These are phyloP conservation scores for Diprion similis DNA, from an alignment of 1,140 invertebrate genomes.

Conservation along the genomic window DNA sequence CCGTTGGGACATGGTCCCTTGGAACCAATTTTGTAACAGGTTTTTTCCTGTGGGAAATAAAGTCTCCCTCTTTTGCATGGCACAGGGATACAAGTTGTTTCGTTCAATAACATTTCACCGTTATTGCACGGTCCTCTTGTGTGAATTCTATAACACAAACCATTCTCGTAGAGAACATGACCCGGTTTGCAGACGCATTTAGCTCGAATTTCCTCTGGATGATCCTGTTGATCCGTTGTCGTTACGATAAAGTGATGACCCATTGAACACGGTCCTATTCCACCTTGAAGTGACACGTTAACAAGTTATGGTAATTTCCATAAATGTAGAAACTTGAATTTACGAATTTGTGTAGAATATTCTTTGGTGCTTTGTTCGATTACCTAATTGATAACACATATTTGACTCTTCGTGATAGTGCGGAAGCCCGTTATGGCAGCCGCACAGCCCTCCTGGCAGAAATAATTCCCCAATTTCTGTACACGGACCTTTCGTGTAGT, in stretches of 20 bases:
- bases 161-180: constrained; percentile 72
- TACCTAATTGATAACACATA: constrained; percentile 80
- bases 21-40: constrained; percentile 77
- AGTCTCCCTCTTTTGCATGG: constrained; percentile 76
- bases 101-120: constrained; percentile 72
- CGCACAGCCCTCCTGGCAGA: constrained; percentile 74
- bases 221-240: constrained; percentile 23
- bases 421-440: constrained; percentile 72
- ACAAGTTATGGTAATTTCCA: neutral
- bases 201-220: constrained; percentile 50
- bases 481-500: constrained; percentile 80
- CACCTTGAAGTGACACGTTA: constrained; percentile 57
- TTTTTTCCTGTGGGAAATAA: constrained; percentile 74
- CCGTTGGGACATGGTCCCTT: constrained; percentile 74
- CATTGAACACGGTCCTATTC: constrained; percentile 72
- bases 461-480: constrained; percentile 75
- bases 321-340: constrained; percentile 11
- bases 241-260: constrained; percentile 73
- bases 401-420: constrained; percentile 73
- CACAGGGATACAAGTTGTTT: constrained; percentile 66
- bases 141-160: constrained; percentile 76
- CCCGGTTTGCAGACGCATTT: constrained; percentile 74
- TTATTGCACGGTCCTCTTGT: constrained; percentile 76
- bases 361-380: constrained; percentile 28
- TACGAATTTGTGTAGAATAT: constrained; percentile 8